A percentile compares a stretch with the other conserved stretches of the same genome.
phyloP scores from a whole-genome alignment of 1,140 invertebrate genomes.

The Chelonus insularis region DNA sequence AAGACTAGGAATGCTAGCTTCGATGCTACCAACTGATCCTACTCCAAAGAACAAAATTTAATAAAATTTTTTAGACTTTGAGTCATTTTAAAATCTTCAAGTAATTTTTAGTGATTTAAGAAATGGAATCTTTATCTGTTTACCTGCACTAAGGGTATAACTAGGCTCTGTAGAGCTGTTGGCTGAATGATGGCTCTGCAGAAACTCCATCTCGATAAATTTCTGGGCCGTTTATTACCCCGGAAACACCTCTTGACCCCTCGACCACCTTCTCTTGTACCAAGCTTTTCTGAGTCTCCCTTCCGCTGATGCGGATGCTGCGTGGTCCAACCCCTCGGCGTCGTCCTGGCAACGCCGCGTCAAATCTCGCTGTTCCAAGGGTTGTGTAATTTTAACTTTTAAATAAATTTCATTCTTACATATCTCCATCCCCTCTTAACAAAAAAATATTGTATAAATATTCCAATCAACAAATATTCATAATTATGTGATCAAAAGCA shows the following conservation, averaged over 20 bases:
- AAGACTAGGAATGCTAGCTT: constrained; percentile 56
- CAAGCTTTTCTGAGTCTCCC: constrained; percentile 14
- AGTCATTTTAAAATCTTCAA: too few relatives aligned
- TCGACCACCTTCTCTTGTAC: constrained; percentile 34
- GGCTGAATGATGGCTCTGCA: constrained; percentile 59
- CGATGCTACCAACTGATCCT: constrained; percentile 57
- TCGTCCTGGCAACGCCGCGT: constrained; percentile 53
- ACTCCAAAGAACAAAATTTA: too few relatives aligned
- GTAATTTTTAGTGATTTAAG: too few relatives aligned
- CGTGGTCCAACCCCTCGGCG: constrained; percentile 56
- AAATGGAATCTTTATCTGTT: constrained; percentile 22
- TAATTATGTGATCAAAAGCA: too few relatives aligned
- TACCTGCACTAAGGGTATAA: constrained; percentile 57
- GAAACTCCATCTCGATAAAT: constrained; percentile 61
- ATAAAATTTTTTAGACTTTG: too few relatives aligned
- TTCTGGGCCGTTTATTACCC: constrained; percentile 46
- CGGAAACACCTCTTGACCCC: constrained; percentile 49
- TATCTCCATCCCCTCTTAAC: too few relatives aligned
- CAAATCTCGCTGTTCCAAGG: constrained; percentile 9
- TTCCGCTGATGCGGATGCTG: constrained; percentile 34
- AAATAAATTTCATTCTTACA: not conserved
- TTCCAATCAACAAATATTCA: too few relatives aligned
- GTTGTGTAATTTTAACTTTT: constrained; percentile 14
- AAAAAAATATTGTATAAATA: too few relatives aligned
- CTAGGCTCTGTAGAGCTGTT: constrained; percentile 55